These are phyloP conservation scores for Phocoena phocoena DNA, from an alignment of 2,113 vertebrate species.

Conservation along the genomic window DNA sequence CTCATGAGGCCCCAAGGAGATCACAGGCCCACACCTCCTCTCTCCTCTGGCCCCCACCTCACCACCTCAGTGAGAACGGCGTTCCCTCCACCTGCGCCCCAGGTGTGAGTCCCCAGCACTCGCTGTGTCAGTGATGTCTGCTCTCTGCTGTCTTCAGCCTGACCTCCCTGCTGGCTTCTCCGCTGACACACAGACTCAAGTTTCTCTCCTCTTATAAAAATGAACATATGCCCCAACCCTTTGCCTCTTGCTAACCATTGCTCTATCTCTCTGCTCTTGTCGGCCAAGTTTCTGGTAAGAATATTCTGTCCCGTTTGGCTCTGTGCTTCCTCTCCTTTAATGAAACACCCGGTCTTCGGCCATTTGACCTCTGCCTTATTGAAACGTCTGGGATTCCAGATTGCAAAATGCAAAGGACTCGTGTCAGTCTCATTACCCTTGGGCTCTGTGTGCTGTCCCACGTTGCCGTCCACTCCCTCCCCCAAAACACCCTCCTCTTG, in stretches of 20 bases:
- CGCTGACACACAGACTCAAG: too few relatives aligned
- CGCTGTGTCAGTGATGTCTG: not conserved
- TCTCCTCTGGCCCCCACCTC: not conserved
- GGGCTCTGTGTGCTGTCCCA: not conserved
- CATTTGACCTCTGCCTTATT: not conserved
- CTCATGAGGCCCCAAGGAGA: not conserved
- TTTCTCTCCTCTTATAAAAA: not conserved
- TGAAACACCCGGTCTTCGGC: not conserved
- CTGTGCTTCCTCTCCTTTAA: not conserved
- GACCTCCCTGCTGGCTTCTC: not conserved
- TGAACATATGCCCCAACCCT: not conserved
- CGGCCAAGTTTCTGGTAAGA: not conserved
- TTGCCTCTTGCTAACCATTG: not conserved
- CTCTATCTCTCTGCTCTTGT: not conserved
- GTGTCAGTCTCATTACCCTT: not conserved
- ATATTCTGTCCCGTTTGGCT: not conserved
- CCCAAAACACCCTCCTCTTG: too few relatives aligned
- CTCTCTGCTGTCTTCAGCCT: not conserved
- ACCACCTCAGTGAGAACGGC: not conserved
- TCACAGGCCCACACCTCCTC: not conserved
- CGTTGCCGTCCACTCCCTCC: fast-evolving
- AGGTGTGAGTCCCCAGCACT: not conserved
- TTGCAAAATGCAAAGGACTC: not conserved
- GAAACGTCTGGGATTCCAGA: not conserved
- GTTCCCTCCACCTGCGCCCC: not conserved